Conservation (phyloP, 2,888 invertebrate species). For the Drosophila siamana region DNA sequence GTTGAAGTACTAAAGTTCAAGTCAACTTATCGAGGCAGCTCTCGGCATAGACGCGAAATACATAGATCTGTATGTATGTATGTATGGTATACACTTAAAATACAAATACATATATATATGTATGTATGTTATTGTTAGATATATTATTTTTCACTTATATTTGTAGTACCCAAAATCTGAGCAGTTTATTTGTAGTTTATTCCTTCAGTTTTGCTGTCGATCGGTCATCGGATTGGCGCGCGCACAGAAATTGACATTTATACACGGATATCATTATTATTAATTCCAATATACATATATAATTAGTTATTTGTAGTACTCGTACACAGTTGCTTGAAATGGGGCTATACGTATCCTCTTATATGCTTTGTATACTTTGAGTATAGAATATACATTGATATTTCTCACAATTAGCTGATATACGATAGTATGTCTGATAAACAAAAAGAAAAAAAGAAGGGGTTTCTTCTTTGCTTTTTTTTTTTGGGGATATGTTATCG, state of each 20-base stretch:
- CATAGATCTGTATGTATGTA: constrained; percentile 16
- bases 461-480: too few relatives aligned
- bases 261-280: constrained; percentile 54
- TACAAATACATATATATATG: constrained; percentile 9
- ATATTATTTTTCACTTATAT: constrained; percentile 5
- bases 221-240: constrained; percentile 31
- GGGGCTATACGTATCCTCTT: not conserved
- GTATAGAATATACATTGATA: constrained; percentile 23
- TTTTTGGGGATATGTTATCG: constrained; percentile 22
- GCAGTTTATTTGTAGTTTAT: constrained; percentile 7
- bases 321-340: constrained; percentile 14
- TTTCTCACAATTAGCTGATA: constrained; percentile 17
- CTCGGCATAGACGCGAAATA: constrained; percentile 70
- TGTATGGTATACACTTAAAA: constrained; percentile 9
- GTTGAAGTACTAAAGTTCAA: constrained; percentile 32
- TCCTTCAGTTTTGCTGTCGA: not conserved
- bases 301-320: constrained; percentile 10
- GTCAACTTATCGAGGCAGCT: constrained; percentile 66
- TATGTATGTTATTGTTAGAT: constrained; percentile 10
- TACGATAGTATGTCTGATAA: constrained; percentile 5
- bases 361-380: constrained; percentile 14
- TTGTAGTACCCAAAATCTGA: not conserved
- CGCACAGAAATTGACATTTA: constrained; percentile 75
- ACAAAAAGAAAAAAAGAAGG: constrained; percentile 13
- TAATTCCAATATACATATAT: constrained; percentile 26